Percentiles rank a stretch among this genome's conserved stretches.
Conservation (phyloP, 2,888 invertebrate species). For the Macrostomum cliftonense region DNA sequence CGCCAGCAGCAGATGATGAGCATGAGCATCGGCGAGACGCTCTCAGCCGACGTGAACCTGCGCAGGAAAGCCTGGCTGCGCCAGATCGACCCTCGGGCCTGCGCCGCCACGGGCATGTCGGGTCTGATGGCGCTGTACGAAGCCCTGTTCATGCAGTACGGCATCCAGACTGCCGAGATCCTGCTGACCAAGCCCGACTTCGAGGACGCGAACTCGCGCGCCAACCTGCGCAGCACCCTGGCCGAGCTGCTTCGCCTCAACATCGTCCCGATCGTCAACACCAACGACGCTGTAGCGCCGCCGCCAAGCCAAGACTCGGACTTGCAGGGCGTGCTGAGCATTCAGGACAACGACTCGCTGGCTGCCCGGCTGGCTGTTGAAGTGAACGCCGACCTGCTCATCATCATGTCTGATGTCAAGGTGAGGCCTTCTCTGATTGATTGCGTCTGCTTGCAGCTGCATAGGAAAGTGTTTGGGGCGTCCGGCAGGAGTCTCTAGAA, state of each 20-base stretch:
- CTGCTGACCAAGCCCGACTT: conserved; percentile 96
- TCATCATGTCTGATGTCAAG: conserved; percentile 94
- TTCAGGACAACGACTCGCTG: conserved; percentile 91
- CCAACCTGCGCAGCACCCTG: conserved; percentile 73
- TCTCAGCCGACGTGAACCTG: conserved; percentile 42
- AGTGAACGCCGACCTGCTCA: conserved; percentile 70
- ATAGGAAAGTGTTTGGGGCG: too few relatives aligned
- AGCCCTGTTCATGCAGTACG: conserved; percentile 96
- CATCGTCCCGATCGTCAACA: conserved; percentile 93
- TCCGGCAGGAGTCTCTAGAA: too few relatives aligned
- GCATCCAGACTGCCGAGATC: conserved; percentile 80
- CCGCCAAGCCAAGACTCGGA: conserved; percentile 46
- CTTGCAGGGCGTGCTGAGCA: conserved; percentile 42
- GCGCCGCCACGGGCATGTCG: conserved; percentile 93
- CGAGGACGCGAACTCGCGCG: conserved; percentile 79
- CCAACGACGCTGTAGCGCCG: conserved; percentile 93
- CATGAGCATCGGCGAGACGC: conserved; percentile 85
- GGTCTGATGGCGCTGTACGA: conserved; percentile 97
- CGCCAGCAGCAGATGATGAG: conserved; percentile 92
- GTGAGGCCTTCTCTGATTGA: too few relatives aligned
- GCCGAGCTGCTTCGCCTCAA: conserved; percentile 82
- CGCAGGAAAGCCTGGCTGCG: conserved; percentile 14
- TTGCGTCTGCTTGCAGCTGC: too few relatives aligned
- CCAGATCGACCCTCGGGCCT: conserved; percentile 40
- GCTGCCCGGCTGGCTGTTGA: conserved; percentile 86